phyloP scores from a whole-genome alignment of 1,140 invertebrate species.

The Augochlora pura region DNA sequence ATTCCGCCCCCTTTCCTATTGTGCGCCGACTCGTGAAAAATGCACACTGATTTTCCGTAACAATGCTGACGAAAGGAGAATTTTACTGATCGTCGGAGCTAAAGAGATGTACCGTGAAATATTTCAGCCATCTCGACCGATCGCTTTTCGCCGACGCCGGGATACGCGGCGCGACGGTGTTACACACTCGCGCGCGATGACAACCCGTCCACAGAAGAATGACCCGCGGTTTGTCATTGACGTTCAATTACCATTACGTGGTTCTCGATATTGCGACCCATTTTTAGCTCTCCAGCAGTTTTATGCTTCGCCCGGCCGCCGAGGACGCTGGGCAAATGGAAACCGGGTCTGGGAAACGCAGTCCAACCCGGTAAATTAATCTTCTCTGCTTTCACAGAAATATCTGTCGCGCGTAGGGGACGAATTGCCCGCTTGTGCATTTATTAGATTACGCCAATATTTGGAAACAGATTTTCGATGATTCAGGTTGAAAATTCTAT shows the following conservation, averaged over 20 bases:
- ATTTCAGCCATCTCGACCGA: slow-evolving; percentile 39
- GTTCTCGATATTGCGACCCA: neutral
- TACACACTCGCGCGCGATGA: neutral
- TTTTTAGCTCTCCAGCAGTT: neutral
- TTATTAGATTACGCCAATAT: too few species aligned
- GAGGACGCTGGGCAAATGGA: neutral
- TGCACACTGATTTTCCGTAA: slow-evolving; percentile 66
- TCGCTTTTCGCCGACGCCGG: neutral
- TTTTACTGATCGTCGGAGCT: slow-evolving; percentile 57
- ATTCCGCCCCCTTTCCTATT: slow-evolving; percentile 47
- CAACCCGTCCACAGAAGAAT: neutral
- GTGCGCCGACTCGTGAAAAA: slow-evolving; percentile 64
- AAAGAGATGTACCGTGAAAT: slow-evolving; percentile 47
- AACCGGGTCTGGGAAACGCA: neutral
- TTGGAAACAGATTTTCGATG: too few species aligned
- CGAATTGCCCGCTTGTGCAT: too few species aligned
- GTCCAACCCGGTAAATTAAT: neutral
- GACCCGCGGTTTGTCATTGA: neutral
- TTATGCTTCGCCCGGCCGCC: neutral
- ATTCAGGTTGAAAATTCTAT: too few species aligned
- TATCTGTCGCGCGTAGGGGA: too few species aligned
- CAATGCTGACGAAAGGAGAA: slow-evolving; percentile 64
- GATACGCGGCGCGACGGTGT: neutral
- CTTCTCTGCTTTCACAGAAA: neutral
- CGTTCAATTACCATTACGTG: slow-evolving; percentile 10